Evolutionary conservation across 1,140 invertebrate genomes (phyloP).

Genomic region (Hycleus phaleratus): DNA sequence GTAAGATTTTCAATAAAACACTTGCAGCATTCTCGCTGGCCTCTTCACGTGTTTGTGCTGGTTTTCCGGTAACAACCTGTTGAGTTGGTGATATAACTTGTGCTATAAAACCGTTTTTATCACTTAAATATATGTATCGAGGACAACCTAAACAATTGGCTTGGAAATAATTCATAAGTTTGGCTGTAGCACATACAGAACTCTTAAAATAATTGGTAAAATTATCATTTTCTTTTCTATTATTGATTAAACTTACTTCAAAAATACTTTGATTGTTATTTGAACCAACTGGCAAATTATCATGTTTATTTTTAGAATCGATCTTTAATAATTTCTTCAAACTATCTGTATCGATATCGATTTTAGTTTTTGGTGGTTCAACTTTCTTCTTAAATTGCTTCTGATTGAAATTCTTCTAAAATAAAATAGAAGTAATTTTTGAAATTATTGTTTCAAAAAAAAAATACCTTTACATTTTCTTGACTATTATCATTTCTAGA

Average conservation of each 20-base stretch:
- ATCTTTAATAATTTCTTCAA: slow-evolving; percentile 29
- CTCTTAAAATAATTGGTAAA: slow-evolving; percentile 1
- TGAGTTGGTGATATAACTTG: slow-evolving; percentile 40
- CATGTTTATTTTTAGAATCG: neutral
- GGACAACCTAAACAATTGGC: slow-evolving; percentile 39
- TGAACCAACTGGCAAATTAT: neutral
- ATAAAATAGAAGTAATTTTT: neutral
- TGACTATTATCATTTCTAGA: neutral
- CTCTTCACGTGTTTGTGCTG: slow-evolving; percentile 32
- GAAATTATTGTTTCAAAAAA: too few species aligned
- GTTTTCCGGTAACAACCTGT: slow-evolving; percentile 37
- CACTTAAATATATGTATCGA: slow-evolving; percentile 39
- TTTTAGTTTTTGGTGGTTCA: neutral
- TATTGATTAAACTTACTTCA: slow-evolving; percentile 18
- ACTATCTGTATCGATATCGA: slow-evolving; percentile 17
- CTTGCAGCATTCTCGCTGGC: slow-evolving; percentile 42
- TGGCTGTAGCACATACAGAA: slow-evolving; percentile 27
- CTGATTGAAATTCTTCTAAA: neutral
- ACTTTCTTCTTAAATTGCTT: neutral
- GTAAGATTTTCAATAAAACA: slow-evolving; percentile 26
- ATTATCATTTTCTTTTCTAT: neutral
- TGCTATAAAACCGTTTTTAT: slow-evolving; percentile 34
- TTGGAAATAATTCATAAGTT: slow-evolving; percentile 41
- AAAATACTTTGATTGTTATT: slow-evolving; percentile 9
- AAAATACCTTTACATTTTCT: neutral